Evolutionary conservation across 2,888 invertebrate species (phyloP), one percentile per base, ranked within the genome.

Genomic region (Lysandra bellargus): DNA sequence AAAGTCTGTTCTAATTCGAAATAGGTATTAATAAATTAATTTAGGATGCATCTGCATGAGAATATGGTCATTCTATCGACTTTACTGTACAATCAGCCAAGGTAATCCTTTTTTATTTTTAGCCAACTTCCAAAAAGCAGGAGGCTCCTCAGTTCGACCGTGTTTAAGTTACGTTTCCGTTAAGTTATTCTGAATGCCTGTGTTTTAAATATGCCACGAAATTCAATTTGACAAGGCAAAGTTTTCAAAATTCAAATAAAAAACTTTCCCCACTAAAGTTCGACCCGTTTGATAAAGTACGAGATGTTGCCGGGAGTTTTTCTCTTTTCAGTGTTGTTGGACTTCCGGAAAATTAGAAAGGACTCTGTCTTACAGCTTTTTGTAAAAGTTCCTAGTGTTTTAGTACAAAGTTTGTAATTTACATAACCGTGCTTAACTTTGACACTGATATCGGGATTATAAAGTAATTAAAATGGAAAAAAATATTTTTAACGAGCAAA

Each of bases 301-400:
- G 14, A 61, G 64, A 37, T 37, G 17, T 17, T 37, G 37, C 14
- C 33, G 37, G 4, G 17, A 69, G 69, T 37, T 57, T 76, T 57
- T n/a, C 30, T 30, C 14, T 33, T 75, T 75, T 17, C 49, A 30
- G 57, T 33, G 12, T 76, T 57, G 76, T 57, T 23, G 53, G 33
- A 57, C 76, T 76, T 76, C 49, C 49, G 12, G 76, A 57, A 53
- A 49, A 76, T 76, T 53, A 53, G 33, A 57, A 49, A 57, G 76
- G 37, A 17, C 33, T 75, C 17, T 14, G 53, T 75, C 49, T 12
- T 76, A 1, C 57, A 57, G 57, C 33, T 76, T 69, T 76, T 53
- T 53, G 76, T 76, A 33, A 4, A 12, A 76, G 30, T 75, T 75
- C 1, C 3, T 14, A 49, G 75, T 53, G 23, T 53, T 53, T 40